Evolutionary conservation across 1,140 invertebrate genomes (phyloP), one percentile per base, ranked within the genome.

Genomic region (Diachasma alloeum): DNA sequence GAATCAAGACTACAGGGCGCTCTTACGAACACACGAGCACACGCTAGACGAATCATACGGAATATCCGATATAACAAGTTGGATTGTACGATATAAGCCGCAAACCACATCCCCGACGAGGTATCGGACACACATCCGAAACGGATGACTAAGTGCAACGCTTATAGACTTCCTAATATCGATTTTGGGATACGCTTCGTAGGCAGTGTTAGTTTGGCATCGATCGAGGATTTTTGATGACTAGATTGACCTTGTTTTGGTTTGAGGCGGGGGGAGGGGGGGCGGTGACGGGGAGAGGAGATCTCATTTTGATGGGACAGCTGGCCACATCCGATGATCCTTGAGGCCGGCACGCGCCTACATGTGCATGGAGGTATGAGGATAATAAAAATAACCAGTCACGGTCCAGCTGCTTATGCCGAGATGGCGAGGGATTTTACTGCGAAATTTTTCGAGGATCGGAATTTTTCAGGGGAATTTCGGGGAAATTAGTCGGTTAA

Each of bases 1-100:
- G 85, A 86, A 88, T 88, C 85, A 86, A 85, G 84, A 87, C 83
- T 85, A 39, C 39, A 66, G 76, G 22, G 72, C 59, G 68, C 78
- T 77, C 63, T 74, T 39, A 75, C 44, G 59, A 13, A 66, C 39
- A 68, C 31, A 67, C 5, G 13, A 67, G 26, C 53, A 26, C 17
- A 63, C 9, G 59, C 24, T 63, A 63, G 66, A 68, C 36, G 66
- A 68, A 37, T 37, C 66, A 68, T 39, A 36, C 66, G 67, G 67
- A 76, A 70, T 71, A 76, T 76, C 75, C 68, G 67, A 70, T 71
- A 76, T 19, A 11, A 68, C n/a, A n/a, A 24, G n/a, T 36, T 46
- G n/a, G 36, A 15, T 71, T n/a, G 17, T 63, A 31, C 31, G 17
- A 46, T 71, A 71, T 71, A 56, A 48, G 37, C 72, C 72, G 36